Evolutionary conservation across 2,113 vertebrate species (phyloP), one percentile per base, ranked within the genome.

Genomic region (Paralichthys olivaceus): DNA sequence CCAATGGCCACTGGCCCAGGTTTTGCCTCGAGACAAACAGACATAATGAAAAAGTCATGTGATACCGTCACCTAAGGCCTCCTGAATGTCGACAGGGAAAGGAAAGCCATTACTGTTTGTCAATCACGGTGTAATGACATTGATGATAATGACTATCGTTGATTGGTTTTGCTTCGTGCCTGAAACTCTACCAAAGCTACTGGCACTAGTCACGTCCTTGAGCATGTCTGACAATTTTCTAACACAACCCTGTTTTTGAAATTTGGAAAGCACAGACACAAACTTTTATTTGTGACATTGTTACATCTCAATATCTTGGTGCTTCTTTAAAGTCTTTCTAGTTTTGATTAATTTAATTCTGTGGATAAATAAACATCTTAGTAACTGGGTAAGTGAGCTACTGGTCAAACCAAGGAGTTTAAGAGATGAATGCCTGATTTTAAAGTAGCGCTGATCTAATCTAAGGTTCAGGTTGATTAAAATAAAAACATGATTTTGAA

Each of bases 141-240:
- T 54, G 47, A 65, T 72, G 58, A 66, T 61, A 57, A 59, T 49
- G 47, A n/a, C 17, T n/a, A 49, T 15, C 32, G 45, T 72, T 34
- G 22, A 72, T 77, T 84, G 56, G 62, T 58, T 70, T 62, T 72
- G 32, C 49, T 59, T 3, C 43, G 60, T 13, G 61, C 28, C 47
- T 49, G 47, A 20, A 49, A 49, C 47, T 19, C 19, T 49, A 1
- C 47, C 47, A 49, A 13, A 49, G 6, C 40, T 43, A 15, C 40
- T 45, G 20, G 8, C n/a, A 71, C 14, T 47, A 4, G 54, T 37
- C 61, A 65, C 61, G 55, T 49, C 20, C 47, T 20, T 19, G 17
- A 49, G 47, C 8, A 2, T 45, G 40, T 45, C 9, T 45, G 23
- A 26, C 5, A 40, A 28, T 61, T 75, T 69, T 66, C 0, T 55